These are phyloP conservation scores for Acanthopleura granulata DNA, from an alignment of 2,888 invertebrate genomes.

Conservation along the genomic window DNA sequence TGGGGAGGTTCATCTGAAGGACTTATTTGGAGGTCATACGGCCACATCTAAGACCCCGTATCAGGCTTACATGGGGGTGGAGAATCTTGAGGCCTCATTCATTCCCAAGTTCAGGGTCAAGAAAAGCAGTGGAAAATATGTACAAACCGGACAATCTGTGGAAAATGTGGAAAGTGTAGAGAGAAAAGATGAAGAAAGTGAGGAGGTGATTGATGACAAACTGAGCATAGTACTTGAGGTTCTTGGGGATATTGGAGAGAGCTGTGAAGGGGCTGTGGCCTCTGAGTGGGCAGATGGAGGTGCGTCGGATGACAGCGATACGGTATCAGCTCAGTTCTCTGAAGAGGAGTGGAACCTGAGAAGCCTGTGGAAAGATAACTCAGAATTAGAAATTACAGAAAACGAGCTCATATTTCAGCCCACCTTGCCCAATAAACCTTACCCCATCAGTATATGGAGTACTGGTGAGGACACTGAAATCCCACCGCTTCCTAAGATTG, in stretches of 20 bases:
- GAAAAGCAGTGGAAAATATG: constrained; percentile 72
- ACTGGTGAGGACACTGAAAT: constrained; percentile 9
- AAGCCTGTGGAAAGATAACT: constrained; percentile 9
- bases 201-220: background rate
- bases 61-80: constrained; percentile 39
- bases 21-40: constrained; percentile 51
- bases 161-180: constrained; percentile 18
- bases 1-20: constrained; percentile 28
- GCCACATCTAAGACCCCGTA: constrained; percentile 41
- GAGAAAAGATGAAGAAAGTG: background rate
- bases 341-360: constrained; percentile 10
- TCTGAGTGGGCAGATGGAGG: background rate
- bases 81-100: constrained; percentile 68
- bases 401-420: background rate
- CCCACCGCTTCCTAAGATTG: constrained; percentile 9
- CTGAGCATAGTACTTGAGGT: background rate
- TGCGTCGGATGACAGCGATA: background rate
- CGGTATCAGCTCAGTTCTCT: background rate
- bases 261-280: background rate
- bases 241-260: background rate
- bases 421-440: background rate
- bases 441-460: constrained; percentile 13
- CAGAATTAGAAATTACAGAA: background rate
- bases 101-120: constrained; percentile 79
- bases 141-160: constrained; percentile 71